phyloP scores from a whole-genome alignment of 1,140 invertebrate species.

The Hetaerina americana region DNA sequence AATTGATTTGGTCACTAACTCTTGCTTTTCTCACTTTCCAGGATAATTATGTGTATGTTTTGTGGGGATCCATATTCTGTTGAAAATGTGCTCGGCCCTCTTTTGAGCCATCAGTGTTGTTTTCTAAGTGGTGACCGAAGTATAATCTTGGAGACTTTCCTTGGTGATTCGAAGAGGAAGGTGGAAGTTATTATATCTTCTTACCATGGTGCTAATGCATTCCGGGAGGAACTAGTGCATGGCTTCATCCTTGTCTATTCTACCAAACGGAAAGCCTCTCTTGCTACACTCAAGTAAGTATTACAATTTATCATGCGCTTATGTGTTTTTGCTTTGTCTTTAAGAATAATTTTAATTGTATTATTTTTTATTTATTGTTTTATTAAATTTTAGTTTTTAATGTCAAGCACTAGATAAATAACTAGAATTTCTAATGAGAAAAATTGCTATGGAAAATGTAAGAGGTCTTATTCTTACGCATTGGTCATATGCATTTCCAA shows the following conservation, averaged over 20 bases:
- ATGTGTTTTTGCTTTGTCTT: background rate
- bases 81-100: conserved; percentile 75
- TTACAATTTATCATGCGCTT: too few species aligned
- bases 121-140: conserved; percentile 75
- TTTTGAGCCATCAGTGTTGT: conserved; percentile 77
- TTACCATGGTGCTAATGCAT: conserved; percentile 87
- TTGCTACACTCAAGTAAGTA: conserved; percentile 79
- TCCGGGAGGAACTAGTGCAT: conserved; percentile 84
- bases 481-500: too few species aligned
- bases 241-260: conserved; percentile 94
- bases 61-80: conserved; percentile 90
- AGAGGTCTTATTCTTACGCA: too few species aligned
- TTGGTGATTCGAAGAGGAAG: conserved; percentile 75
- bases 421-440: too few species aligned
- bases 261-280: conserved; percentile 85
- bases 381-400: conserved; percentile 7
- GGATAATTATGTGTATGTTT: conserved; percentile 93
- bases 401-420: background rate
- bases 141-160: conserved; percentile 79
- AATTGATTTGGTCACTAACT: conserved; percentile 1
- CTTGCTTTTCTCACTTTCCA: conserved; percentile 25
- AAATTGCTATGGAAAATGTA: too few species aligned
- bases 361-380: conserved; percentile 8
- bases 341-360: background rate
- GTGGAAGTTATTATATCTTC: conserved; percentile 91